These are phyloP conservation scores for Diadumene lineata DNA, from an alignment of 92 coral and sea anemone species.

Conservation along the genomic window DNA sequence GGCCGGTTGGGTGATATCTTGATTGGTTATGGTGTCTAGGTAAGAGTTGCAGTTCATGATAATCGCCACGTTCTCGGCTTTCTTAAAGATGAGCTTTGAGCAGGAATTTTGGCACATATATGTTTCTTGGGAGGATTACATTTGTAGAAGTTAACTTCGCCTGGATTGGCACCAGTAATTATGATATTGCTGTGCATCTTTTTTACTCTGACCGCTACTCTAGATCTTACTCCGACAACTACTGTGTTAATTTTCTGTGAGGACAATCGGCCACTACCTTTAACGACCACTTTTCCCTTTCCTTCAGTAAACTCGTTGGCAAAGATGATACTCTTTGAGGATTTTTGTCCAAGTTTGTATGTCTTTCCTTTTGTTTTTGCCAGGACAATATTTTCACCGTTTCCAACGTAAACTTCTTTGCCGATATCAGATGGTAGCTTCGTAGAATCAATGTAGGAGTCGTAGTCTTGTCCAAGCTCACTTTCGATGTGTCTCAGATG, in stretches of 20 bases:
- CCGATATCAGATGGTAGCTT: slow-evolving; percentile 12
- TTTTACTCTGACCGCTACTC: slow-evolving; percentile 5
- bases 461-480: slow-evolving; percentile 23
- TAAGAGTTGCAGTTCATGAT: no score
- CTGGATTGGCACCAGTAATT: no score
- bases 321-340: slow-evolving; percentile 26
- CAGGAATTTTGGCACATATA: no score
- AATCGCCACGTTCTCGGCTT: no score
- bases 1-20: no score
- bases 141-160: no score
- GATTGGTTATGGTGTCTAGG: no score
- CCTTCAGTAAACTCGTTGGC: slow-evolving; percentile 27
- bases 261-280: slow-evolving; percentile 1
- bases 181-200: no score
- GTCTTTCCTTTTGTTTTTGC: slow-evolving; percentile 30
- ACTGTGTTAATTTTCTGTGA: slow-evolving; percentile 7
- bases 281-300: slow-evolving; percentile 10
- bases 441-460: slow-evolving; percentile 30
- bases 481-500: slow-evolving; percentile 9
- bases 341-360: slow-evolving; percentile 13
- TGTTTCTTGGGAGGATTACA: no score
- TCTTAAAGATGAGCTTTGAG: no score
- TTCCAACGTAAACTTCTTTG: slow-evolving; percentile 32
- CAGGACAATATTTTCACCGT: slow-evolving; percentile 35
- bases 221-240: slow-evolving; percentile 29